Conservation (phyloP, 2,888 invertebrate species). For the Altica lythri region DNA sequence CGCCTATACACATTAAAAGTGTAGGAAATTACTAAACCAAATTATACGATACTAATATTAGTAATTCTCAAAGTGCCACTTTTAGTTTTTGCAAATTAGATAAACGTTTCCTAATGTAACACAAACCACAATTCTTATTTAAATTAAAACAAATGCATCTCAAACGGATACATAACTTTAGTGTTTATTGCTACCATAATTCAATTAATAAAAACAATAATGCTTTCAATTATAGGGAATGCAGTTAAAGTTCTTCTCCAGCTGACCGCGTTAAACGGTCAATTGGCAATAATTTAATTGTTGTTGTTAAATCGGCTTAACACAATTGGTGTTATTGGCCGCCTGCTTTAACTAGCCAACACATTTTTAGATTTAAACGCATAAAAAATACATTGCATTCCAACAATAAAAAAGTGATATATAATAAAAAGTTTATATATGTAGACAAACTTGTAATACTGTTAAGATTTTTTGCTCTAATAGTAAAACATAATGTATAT, state of each 20-base stretch:
- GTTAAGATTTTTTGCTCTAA: no score
- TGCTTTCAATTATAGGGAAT: constrained; percentile 36
- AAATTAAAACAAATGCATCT: constrained; percentile 13
- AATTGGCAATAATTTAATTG: constrained; percentile 42
- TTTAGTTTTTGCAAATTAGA: no score
- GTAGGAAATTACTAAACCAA: no score
- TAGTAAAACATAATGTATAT: no score
- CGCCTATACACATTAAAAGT: no score
- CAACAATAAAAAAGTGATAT: no score
- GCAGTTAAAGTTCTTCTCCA: constrained; percentile 28
- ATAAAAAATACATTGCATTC: no score
- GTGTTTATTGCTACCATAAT: constrained; percentile 28
- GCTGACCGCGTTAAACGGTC: constrained; percentile 36
- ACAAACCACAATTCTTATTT: constrained; percentile 1
- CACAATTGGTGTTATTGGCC: constrained; percentile 36
- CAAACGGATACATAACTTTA: constrained; percentile 18
- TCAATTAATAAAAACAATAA: constrained; percentile 38
- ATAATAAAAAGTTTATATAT: no score
- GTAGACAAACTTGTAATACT: no score
- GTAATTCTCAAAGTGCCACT: no score
- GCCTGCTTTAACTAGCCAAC: constrained; percentile 1
- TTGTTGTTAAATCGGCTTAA: constrained; percentile 38
- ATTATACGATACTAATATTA: no score
- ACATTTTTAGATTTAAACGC: neutral
- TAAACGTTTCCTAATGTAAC: neutral